Evolutionary conservation across 23 tunicate species (phyloP).

Genomic region (Ciona savignyi): DNA sequence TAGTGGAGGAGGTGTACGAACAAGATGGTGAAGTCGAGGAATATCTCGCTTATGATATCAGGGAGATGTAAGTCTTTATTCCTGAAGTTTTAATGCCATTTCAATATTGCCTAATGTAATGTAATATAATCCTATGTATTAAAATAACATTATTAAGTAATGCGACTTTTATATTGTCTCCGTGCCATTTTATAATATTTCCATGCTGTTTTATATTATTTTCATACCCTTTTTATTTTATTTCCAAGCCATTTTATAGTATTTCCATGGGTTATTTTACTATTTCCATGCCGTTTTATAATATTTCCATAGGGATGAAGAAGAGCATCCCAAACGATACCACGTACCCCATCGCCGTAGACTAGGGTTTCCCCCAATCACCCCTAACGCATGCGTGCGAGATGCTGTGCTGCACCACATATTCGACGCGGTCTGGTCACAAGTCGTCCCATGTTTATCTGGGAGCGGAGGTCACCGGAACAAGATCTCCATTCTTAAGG

Average conservation of each 20-base stretch:
- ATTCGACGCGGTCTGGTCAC: conserved; percentile 55
- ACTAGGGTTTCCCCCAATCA: conserved; percentile 87
- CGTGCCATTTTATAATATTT: no score
- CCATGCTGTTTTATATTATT: neutral
- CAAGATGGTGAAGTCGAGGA: conserved; percentile 80
- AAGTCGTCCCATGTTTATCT: conserved; percentile 26
- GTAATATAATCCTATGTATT: no score
- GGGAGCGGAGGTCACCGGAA: neutral
- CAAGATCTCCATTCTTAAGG: conserved; percentile 28
- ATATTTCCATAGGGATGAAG: conserved; percentile 54
- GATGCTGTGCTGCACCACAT: conserved; percentile 85
- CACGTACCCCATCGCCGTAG: conserved; percentile 75
- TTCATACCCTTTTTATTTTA: neutral
- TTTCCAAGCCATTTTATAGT: no score
- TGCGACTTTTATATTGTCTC: no score
- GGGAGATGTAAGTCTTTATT: conserved; percentile 65
- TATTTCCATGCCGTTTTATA: no score
- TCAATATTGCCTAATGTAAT: no score
- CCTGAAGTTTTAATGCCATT: no score
- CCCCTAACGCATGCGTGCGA: conserved; percentile 88
- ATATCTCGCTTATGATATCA: conserved; percentile 71
- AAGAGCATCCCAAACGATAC: conserved; percentile 59
- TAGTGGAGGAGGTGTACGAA: conserved; percentile 71
- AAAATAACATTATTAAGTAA: no score
- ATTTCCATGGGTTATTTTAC: no score